These are phyloP conservation scores for Pygoscelis antarcticus DNA, from an alignment of 2,113 vertebrate species.

Conservation along the genomic window DNA sequence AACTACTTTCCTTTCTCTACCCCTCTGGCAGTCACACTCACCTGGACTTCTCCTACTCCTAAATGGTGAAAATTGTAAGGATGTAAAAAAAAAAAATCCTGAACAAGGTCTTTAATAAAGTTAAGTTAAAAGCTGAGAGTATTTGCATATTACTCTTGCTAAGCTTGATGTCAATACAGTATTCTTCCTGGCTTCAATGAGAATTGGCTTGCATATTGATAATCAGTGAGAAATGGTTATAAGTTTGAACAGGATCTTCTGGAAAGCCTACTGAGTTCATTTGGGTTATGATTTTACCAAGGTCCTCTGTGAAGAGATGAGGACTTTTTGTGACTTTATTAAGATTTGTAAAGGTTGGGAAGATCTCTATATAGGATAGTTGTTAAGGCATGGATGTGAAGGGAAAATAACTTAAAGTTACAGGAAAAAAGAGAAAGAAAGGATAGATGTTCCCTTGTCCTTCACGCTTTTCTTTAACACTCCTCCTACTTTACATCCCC, in stretches of 20 bases:
- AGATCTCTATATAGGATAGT: not conserved
- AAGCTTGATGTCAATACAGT: not conserved
- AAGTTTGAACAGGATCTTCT: not conserved
- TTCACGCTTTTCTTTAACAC: not conserved
- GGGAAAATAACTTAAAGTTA: not conserved
- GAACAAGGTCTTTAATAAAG: not conserved
- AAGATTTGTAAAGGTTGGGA: not conserved
- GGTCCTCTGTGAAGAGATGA: not conserved
- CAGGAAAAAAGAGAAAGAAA: not conserved
- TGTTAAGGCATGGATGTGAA: not conserved
- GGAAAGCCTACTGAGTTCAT: not conserved
- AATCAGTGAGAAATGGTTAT: not conserved
- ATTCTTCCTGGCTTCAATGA: not conserved
- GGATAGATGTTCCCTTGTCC: not conserved
- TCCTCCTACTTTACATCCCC: not conserved
- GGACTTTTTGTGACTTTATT: not conserved
- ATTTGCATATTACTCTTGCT: not conserved
- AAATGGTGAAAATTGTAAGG: not conserved
- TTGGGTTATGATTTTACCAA: not conserved
- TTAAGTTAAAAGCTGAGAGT: not conserved
- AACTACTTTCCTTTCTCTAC: not conserved
- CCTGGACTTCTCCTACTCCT: not conserved
- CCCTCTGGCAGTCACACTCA: not conserved
- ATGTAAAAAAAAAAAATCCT: not conserved
- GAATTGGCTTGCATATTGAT: not conserved